Evolutionary conservation across 2,888 invertebrate species (phyloP), one percentile per base, ranked within the genome.

Genomic region (Drosophila leonis): DNA sequence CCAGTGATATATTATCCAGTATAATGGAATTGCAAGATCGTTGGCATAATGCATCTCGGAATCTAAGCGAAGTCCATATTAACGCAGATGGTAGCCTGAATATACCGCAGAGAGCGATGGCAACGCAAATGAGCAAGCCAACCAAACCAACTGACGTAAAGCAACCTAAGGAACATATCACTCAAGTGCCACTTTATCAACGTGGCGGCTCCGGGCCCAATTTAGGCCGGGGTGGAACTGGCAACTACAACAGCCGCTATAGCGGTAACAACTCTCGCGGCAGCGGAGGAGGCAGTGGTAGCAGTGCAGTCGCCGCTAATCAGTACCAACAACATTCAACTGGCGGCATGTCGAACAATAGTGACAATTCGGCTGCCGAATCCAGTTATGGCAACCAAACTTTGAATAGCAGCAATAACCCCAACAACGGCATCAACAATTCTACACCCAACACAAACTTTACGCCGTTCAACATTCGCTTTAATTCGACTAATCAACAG

Each of bases 21-120:
- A 97, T 97, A 78, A 93, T 97, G 83, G 95, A 95, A 74, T 94
- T 95, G 78, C 97, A 97, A 91, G 94, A 95, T 56, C 94, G 95
- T 68, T 94, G 96, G 93, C 96, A 96, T 90, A 95, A 95, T 8
- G 95, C 94, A 72, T 94, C 95, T 54, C 94, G 91, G 4, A 90
- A 95, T 29, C 92, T 95, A 4, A 93, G 95, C 9, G 94, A 95
- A 48, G 94, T 94, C 3, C 88, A 75, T 33, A 92, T 93, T 18
- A 89, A 85, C 46, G 67, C 90, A 4, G 95, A 95, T 82, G 97
- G 96, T 1, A 94, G 94, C 24, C 90, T 96, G 1, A 93, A 94
- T 67, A 94, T 96, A 12, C 90, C 81, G 1, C 54, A 65, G 13
- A 51, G 39, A 42, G 48, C 57, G 18, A 31, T 44, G 5, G 31